phyloP scores from a whole-genome alignment of 2,113 vertebrate species.

The Brachyistius frenatus region DNA sequence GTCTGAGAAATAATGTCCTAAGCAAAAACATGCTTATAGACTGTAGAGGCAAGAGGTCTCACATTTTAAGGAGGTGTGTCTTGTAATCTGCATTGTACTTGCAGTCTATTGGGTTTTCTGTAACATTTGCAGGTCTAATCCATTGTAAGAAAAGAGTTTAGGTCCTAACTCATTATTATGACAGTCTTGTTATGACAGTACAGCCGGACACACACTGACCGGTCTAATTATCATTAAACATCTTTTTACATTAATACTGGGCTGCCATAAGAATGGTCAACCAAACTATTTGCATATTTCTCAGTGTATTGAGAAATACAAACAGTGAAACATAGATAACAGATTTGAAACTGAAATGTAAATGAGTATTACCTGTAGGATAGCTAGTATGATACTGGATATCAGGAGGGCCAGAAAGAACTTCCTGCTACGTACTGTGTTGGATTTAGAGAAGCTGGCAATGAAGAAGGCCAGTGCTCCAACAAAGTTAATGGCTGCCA shows the following conservation, averaged over 20 bases:
- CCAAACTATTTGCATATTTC: neutral
- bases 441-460: conserved; percentile 84
- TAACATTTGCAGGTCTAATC: neutral
- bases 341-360: neutral
- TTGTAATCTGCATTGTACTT: no score
- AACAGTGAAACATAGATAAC: neutral
- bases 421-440: conserved; percentile 78
- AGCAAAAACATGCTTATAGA: no score
- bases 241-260: neutral
- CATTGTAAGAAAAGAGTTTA: neutral
- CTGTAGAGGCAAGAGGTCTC: no score
- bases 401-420: conserved; percentile 88
- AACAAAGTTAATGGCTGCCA: conserved; percentile 89
- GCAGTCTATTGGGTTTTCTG: no score
- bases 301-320: neutral
- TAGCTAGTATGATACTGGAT: conserved; percentile 79
- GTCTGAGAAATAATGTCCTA: neutral
- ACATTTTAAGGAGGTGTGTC: no score
- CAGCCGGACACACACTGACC: neutral
- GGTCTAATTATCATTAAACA: neutral
- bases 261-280: neutral
- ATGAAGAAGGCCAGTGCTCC: conserved; percentile 84
- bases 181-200: neutral
- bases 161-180: neutral
- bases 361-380: conserved; percentile 74